These are phyloP conservation scores for Nomada fabriciana DNA, from an alignment of 2,888 invertebrate species.

Conservation along the genomic window DNA sequence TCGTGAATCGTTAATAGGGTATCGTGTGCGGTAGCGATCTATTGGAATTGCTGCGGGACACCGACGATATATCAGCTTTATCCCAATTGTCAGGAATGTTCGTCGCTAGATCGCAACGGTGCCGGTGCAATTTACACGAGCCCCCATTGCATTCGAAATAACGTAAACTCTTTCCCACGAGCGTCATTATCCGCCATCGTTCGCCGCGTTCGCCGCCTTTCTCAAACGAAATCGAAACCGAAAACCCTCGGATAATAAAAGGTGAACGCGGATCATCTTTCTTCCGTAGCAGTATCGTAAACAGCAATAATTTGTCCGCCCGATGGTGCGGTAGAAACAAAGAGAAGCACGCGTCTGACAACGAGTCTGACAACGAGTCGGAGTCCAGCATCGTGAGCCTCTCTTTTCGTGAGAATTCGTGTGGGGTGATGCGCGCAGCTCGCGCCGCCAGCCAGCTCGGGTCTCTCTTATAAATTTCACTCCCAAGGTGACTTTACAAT, in stretches of 20 bases:
- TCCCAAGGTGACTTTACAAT: slow-evolving; percentile 73
- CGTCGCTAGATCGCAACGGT: slow-evolving; percentile 29
- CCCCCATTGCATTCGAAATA: slow-evolving; percentile 48
- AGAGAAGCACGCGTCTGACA: background rate
- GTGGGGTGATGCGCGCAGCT: slow-evolving; percentile 2
- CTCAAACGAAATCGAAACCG: background rate
- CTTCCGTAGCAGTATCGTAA: slow-evolving; percentile 11
- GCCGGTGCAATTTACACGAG: slow-evolving; percentile 52
- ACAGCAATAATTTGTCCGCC: slow-evolving; percentile 11
- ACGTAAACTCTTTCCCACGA: slow-evolving; percentile 42
- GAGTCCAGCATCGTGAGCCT: background rate
- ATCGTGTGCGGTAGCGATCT: slow-evolving; percentile 29
- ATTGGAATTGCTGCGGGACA: slow-evolving; percentile 25
- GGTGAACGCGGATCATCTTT: slow-evolving; percentile 35
- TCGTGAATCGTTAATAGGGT: background rate
- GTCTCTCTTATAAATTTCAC: slow-evolving; percentile 68
- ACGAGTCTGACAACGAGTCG: background rate
- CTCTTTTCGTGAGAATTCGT: slow-evolving; percentile 9
- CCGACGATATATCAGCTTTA: slow-evolving; percentile 42
- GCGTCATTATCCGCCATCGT: background rate
- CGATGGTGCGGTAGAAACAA: slow-evolving; percentile 6
- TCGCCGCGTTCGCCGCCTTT: background rate
- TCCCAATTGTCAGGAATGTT: slow-evolving; percentile 35
- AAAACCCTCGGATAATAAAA: background rate
- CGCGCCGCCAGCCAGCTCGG: slow-evolving; percentile 8